Percentiles rank a stretch among this genome's conserved stretches.
These are phyloP conservation scores for Ptilonorhynchus violaceus DNA, from an alignment of 2,113 vertebrate species.

Conservation along the genomic window DNA sequence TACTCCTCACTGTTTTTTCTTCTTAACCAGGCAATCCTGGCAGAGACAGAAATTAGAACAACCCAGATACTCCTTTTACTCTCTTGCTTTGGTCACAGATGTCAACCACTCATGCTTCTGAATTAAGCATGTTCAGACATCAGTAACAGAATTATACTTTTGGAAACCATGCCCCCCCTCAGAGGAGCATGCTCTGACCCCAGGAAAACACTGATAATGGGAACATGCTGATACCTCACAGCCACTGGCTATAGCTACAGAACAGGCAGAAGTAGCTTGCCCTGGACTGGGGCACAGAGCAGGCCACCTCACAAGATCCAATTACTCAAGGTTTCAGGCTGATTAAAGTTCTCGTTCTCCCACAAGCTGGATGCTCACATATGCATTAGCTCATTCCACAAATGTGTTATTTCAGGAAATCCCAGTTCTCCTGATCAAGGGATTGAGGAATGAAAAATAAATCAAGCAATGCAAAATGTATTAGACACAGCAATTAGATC, in stretches of 20 bases:
- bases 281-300: not conserved
- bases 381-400: not conserved
- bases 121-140: not conserved
- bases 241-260: not conserved
- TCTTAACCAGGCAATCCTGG: not conserved
- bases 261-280: accelerated
- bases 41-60: not conserved
- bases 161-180: not conserved
- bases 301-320: not conserved
- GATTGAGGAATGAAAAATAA: constrained; percentile 34
- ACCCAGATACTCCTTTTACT: not conserved
- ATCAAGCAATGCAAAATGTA: constrained; percentile 41
- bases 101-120: not conserved
- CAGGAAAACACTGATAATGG: accelerated
- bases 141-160: accelerated
- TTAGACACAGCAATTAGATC: constrained; percentile 31
- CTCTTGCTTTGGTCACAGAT: not conserved
- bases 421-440: not conserved
- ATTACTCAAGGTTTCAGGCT: not conserved
- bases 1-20: not conserved
- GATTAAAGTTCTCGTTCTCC: not conserved
- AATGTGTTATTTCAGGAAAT: constrained; percentile 2
- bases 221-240: not conserved
- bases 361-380: not conserved
- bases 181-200: not conserved